A percentile compares a stretch with the other conserved stretches of the same genome.
These are phyloP conservation scores for Zaprionus ghesquierei DNA, from an alignment of 1,140 invertebrate species.

Conservation along the genomic window DNA sequence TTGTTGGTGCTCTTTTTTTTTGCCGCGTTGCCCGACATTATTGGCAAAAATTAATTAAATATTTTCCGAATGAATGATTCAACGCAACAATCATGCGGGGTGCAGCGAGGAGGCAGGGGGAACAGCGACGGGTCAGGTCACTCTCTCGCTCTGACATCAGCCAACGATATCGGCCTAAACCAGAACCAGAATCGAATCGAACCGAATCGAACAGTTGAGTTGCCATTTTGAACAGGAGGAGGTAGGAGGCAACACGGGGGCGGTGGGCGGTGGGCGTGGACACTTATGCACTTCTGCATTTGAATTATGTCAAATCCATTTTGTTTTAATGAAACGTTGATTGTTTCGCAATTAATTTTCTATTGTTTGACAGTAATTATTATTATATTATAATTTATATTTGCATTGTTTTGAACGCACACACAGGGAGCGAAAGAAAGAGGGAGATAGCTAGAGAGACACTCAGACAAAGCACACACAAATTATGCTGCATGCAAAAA, in stretches of 20 bases:
- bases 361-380: constrained; percentile 81
- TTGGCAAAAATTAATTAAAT: constrained; percentile 82
- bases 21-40: constrained; percentile 67
- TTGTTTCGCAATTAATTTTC: constrained; percentile 81
- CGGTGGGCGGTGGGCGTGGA: constrained; percentile 7
- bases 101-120: background rate
- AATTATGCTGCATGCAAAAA: constrained; percentile 42
- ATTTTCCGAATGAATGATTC: constrained; percentile 82
- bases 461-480: background rate
- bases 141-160: background rate
- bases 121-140: background rate
- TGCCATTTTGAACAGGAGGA: background rate
- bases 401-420: constrained; percentile 56
- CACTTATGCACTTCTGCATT: constrained; percentile 79
- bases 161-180: background rate
- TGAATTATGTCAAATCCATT: constrained; percentile 82
- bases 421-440: too few species aligned
- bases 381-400: constrained; percentile 79
- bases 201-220: background rate
- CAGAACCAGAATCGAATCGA: background rate
- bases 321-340: constrained; percentile 82
- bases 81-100: constrained; percentile 49
- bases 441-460: too few species aligned
- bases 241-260: background rate
- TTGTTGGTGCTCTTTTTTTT: constrained; percentile 30